Conservation (phyloP, 1,140 invertebrate genomes). For the Theocolax elegans region DNA sequence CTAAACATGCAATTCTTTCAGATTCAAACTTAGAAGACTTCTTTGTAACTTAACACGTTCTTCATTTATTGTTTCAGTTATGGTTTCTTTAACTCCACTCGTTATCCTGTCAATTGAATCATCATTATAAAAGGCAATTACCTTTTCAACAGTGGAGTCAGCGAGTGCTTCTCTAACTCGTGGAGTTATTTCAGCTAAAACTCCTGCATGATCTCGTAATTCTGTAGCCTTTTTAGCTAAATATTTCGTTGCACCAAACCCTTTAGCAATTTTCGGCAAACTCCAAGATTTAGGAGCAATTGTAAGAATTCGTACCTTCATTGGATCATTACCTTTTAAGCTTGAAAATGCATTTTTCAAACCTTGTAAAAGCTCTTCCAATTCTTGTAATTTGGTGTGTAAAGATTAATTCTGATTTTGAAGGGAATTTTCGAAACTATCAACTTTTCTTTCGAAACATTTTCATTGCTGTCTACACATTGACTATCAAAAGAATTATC, state of each 20-base stretch:
- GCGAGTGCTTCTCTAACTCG: too few species aligned
- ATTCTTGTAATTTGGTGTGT: too few species aligned
- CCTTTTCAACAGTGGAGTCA: neutral
- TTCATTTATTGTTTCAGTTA: neutral
- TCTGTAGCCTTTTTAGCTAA: neutral
- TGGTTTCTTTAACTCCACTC: neutral
- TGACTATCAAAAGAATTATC: too few species aligned
- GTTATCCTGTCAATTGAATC: neutral
- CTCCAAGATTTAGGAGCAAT: neutral
- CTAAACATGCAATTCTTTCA: neutral
- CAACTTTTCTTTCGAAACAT: too few species aligned
- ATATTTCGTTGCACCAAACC: neutral
- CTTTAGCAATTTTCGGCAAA: neutral
- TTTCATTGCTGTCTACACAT: too few species aligned
- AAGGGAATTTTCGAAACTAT: too few species aligned
- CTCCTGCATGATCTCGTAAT: neutral
- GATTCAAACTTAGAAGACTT: neutral
- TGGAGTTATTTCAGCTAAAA: too few species aligned
- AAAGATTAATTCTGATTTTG: too few species aligned
- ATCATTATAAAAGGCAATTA: neutral
- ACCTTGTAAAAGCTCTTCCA: neutral
- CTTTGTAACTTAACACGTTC: neutral
- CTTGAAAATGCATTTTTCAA: neutral
- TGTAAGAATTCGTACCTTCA: neutral
- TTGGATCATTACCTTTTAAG: neutral